Evolutionary conservation across 92 coral and sea anemone genomes (phyloP).

Genomic region (Palythoa caribaeorum): DNA sequence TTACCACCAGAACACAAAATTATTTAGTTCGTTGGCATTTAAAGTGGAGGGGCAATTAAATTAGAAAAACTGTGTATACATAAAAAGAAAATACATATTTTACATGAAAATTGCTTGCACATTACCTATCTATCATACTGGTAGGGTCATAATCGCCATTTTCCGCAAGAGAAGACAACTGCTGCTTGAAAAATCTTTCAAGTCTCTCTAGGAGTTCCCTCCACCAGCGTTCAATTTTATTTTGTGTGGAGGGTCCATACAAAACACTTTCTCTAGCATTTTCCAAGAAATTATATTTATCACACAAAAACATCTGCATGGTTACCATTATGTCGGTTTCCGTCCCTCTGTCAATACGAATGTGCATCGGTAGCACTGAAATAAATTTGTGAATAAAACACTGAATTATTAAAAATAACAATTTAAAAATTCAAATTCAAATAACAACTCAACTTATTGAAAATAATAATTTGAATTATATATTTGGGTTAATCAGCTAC

Average conservation of each 20-base stretch:
- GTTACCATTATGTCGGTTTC: constrained; percentile 54
- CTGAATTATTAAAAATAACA: constrained; percentile 5
- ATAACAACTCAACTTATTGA: constrained; percentile 5
- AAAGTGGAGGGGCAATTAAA: neutral
- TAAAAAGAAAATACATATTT: neutral
- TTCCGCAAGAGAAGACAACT: constrained; percentile 46
- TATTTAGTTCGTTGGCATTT: neutral
- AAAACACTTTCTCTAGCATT: constrained; percentile 40
- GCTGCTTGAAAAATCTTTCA: constrained; percentile 53
- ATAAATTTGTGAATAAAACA: neutral
- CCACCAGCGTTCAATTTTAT: constrained; percentile 59
- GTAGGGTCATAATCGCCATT: constrained; percentile 60
- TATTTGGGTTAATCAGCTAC: neutral
- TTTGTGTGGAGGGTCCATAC: constrained; percentile 51
- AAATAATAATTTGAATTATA: neutral
- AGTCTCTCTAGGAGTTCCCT: constrained; percentile 50
- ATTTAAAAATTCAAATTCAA: constrained; percentile 14
- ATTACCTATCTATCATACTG: constrained; percentile 51
- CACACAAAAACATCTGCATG: constrained; percentile 39
- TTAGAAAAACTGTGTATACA: neutral
- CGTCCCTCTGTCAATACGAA: constrained; percentile 49
- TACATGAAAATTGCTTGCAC: neutral
- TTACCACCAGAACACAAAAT: neutral
- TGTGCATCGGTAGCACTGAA: constrained; percentile 20
- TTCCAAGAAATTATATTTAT: constrained; percentile 24